Conservation (phyloP, 1,140 invertebrate species). For the Lepidurus apus region DNA sequence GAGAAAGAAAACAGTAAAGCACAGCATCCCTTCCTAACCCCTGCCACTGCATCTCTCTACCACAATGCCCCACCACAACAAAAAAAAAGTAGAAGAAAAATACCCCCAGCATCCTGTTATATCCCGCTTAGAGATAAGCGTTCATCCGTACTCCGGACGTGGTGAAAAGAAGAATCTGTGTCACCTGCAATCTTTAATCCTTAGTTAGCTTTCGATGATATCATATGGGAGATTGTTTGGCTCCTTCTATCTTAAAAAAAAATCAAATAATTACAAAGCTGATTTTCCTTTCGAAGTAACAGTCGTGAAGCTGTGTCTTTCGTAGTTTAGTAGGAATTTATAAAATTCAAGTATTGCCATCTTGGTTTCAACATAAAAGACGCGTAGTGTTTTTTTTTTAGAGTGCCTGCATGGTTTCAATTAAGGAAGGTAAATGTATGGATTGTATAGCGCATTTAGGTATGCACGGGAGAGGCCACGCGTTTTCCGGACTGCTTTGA, state of each 20-base stretch:
- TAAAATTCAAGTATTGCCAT: neutral
- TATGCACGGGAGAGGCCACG: neutral
- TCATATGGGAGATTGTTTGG: too few relatives aligned
- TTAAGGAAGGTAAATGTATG: slow-evolving; percentile 1
- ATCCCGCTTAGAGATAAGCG: neutral
- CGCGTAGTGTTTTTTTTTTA: neutral
- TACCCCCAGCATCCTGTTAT: neutral
- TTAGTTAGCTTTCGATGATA: neutral
- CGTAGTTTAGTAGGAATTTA: too few relatives aligned
- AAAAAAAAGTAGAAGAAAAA: neutral
- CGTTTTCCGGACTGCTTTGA: neutral
- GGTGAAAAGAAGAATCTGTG: neutral
- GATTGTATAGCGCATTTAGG: slow-evolving; percentile 10
- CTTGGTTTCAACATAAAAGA: neutral
- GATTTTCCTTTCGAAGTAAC: too few relatives aligned
- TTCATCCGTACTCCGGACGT: neutral
- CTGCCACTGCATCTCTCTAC: neutral
- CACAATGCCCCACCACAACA: neutral
- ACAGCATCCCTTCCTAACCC: neutral
- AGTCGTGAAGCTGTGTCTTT: too few relatives aligned
- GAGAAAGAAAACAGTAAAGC: slow-evolving; percentile 19
- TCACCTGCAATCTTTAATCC: neutral
- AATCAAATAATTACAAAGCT: too few relatives aligned
- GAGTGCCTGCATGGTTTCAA: neutral
- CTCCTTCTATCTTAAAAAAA: too few relatives aligned